Conservation (phyloP, 1,140 invertebrate genomes). For the Steinernema feltiae region DNA sequence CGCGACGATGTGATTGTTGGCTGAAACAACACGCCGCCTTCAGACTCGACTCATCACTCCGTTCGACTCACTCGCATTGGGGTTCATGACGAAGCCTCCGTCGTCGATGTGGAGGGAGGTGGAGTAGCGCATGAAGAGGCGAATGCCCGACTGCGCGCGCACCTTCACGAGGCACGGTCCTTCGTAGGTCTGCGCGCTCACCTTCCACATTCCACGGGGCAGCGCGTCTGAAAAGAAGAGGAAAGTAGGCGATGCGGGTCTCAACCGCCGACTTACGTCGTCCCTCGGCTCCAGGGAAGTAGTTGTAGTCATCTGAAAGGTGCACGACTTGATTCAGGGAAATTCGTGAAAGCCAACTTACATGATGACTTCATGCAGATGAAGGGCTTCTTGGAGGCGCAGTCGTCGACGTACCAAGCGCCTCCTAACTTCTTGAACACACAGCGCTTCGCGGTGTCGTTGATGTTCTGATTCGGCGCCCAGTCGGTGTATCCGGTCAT, state of each 20-base stretch:
- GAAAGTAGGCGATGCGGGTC: background rate
- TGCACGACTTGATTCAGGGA: background rate
- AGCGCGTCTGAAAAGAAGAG: conserved; percentile 16
- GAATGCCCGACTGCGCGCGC: conserved; percentile 28
- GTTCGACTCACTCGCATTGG: background rate
- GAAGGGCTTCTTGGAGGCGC: conserved; percentile 16
- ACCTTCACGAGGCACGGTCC: conserved; percentile 22
- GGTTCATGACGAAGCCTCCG: conserved; percentile 10
- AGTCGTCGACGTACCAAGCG: conserved; percentile 25
- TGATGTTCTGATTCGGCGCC: conserved; percentile 6
- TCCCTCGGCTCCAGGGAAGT: conserved; percentile 26
- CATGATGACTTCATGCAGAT: conserved; percentile 26
- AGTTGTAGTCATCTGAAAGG: conserved; percentile 12
- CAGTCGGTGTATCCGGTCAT: conserved; percentile 29
- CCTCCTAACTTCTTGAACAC: background rate
- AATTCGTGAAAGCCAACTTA: background rate
- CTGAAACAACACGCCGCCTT: conserved; percentile 13
- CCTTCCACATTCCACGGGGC: conserved; percentile 27
- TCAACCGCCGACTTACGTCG: conserved; percentile 17
- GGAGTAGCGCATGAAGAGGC: conserved; percentile 19
- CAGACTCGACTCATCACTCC: background rate
- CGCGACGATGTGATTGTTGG: conserved; percentile 23
- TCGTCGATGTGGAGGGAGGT: conserved; percentile 25
- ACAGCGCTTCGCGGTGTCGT: conserved; percentile 20
- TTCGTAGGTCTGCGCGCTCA: conserved; percentile 16